Evolutionary conservation across 2,797 vertebrate genomes (phyloP).

Genomic region (Sebastes oblongus): DNA sequence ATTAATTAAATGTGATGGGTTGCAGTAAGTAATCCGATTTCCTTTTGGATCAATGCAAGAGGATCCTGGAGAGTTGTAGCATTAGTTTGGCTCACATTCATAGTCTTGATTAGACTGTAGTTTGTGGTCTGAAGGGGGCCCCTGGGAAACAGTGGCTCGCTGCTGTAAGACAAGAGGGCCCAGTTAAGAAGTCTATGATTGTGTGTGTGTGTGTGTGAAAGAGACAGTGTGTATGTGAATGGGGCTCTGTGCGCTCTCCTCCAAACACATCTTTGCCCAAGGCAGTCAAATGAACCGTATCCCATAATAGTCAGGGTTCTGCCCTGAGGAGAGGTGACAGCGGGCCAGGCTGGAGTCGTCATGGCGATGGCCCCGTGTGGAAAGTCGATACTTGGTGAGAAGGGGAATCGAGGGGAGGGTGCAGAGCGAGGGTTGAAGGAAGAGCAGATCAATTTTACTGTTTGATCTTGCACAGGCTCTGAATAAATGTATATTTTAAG

Average conservation of each 20-base stretch:
- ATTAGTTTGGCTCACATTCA: constrained; percentile 47
- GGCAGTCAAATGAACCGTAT: constrained; percentile 59
- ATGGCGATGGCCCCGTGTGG: constrained; percentile 67
- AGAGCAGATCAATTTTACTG: constrained; percentile 83
- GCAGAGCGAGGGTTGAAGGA: constrained; percentile 72
- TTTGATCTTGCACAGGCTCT: constrained; percentile 81
- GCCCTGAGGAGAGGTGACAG: constrained; percentile 72
- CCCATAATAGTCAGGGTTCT: constrained; percentile 55
- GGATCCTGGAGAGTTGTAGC: constrained; percentile 51
- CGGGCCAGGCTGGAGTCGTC: constrained; percentile 62
- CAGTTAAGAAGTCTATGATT: constrained; percentile 29
- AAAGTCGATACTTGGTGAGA: constrained; percentile 72
- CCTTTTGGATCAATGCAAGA: constrained; percentile 53
- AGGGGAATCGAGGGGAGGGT: constrained; percentile 57
- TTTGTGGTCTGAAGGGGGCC: constrained; percentile 49
- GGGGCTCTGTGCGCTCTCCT: constrained; percentile 12
- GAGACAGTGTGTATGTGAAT: constrained; percentile 16
- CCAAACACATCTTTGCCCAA: constrained; percentile 42
- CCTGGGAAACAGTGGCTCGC: constrained; percentile 47
- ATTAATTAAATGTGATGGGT: constrained; percentile 61
- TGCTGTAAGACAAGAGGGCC: constrained; percentile 39
- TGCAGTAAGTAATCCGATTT: constrained; percentile 62
- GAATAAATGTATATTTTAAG: constrained; percentile 85
- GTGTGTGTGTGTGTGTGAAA: not conserved
- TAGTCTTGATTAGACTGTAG: constrained; percentile 54